A percentile compares a stretch with the other conserved stretches of the same genome.
These are phyloP conservation scores for Pelochelys cantorii DNA, from an alignment of 2,797 vertebrate species.

Conservation along the genomic window DNA sequence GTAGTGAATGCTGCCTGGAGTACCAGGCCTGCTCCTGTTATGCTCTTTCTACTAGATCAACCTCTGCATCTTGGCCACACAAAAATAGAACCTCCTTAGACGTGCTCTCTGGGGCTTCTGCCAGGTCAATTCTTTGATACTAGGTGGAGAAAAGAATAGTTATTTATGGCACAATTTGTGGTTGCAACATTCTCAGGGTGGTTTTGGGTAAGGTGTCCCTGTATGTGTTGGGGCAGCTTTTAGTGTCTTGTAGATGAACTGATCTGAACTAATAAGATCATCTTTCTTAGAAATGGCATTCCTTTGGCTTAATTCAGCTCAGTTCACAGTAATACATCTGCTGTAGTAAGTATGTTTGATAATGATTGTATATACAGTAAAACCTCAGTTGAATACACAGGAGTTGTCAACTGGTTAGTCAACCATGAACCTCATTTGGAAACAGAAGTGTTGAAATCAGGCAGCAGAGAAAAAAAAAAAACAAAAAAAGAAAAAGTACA, in stretches of 20 bases:
- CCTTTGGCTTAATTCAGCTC: background rate
- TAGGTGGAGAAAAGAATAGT: background rate
- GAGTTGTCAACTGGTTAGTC: too few relatives aligned
- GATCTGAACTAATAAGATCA: background rate
- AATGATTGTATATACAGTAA: background rate
- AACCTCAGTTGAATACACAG: too few relatives aligned
- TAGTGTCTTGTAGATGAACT: background rate
- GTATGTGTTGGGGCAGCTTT: background rate
- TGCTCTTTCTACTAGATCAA: rapidly evolving
- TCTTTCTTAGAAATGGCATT: slow-evolving; percentile 19
- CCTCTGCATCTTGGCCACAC: background rate
- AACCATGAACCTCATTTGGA: too few relatives aligned
- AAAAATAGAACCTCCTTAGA: background rate
- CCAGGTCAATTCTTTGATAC: background rate
- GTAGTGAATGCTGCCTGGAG: background rate
- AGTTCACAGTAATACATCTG: slow-evolving; percentile 8
- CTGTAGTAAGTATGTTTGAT: background rate
- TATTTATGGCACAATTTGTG: background rate
- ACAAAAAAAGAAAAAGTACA: too few relatives aligned
- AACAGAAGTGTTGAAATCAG: too few relatives aligned
- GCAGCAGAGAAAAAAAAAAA: too few relatives aligned
- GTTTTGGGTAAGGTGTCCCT: background rate
- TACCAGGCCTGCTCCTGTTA: background rate
- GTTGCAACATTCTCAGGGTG: background rate
- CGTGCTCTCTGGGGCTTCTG: background rate